Evolutionary conservation across 2,797 vertebrate species (phyloP).

Genomic region (Tenualosa thibaudeaui): DNA sequence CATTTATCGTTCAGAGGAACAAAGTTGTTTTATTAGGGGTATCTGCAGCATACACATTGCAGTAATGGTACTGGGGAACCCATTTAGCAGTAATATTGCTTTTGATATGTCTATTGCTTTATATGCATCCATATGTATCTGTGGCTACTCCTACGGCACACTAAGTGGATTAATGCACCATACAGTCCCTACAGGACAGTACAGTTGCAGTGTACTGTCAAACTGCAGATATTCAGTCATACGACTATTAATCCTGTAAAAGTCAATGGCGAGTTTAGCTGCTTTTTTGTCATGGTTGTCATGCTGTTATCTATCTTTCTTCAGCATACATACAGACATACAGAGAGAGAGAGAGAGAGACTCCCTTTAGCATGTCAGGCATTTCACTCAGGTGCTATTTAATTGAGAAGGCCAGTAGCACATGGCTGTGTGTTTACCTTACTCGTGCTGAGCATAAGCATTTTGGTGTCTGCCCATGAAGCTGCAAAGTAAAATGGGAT

Average conservation of each 20-base stretch:
- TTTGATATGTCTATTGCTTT: background rate
- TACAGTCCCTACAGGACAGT: background rate
- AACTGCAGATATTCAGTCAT: background rate
- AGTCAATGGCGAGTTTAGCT: background rate
- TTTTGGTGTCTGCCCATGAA: conserved; percentile 44
- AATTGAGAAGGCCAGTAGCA: background rate
- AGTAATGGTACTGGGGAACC: background rate
- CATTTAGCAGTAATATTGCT: background rate
- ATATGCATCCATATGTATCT: background rate
- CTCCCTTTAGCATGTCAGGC: conserved; percentile 1
- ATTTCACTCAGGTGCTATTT: background rate
- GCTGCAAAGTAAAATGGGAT: conserved; percentile 42
- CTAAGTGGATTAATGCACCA: background rate
- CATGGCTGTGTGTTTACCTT: conserved; percentile 38
- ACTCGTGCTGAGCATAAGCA: conserved; percentile 44
- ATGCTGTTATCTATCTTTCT: background rate
- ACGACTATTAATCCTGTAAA: background rate
- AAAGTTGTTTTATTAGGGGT: background rate
- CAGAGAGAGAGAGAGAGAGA: no score
- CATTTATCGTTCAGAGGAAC: background rate
- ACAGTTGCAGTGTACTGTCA: background rate
- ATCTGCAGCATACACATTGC: background rate
- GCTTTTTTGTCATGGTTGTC: background rate
- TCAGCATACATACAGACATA: background rate
- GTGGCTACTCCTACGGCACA: background rate